Base-by-base conservation (phyloP, 2,888 invertebrate genomes). In the Chelonus formosanus region DNA sequence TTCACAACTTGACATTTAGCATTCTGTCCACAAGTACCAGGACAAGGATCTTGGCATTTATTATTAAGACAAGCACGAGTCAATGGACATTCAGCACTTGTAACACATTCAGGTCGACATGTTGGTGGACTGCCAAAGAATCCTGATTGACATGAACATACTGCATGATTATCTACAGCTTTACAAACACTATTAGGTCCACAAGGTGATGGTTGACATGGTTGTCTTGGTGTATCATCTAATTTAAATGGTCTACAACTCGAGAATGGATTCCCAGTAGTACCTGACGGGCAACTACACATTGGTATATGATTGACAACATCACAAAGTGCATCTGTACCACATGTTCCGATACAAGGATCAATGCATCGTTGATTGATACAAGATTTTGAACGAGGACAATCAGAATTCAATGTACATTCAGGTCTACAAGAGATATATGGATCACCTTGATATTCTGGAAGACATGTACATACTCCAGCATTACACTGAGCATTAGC, bases 41-140 rank as follows among this genome's bases (percentile, higher is more conserved):
- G 87, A 74, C 94, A 95, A 6, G 94, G 94, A 84, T 94, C 90
- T 58, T 88, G 86, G 79, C 94, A 95, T 84, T 91, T 92, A 70
- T 90, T 89, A 73, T 90, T 91, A 48, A 91, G 86, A 78, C 95
- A 95, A 4, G 94, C 91, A 81, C 89, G 90, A 59, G 90, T 90
- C 65, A 88, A 87, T 3, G 90, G 85, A 82, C 95, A 95, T 81
- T 94, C 94, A 3, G 92, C 90, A 71, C 91, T 94, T 72, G 91
- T 90, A 4, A 92, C 90, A 78, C 94, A 94, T 85, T 94, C 93
- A 0, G 93, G 93, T 73, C 92, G 87, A 78, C 94, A 94, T 47
- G 89, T 88, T n/a, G 90, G 90, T 50, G 95, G 94, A 74, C 89
- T 89, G 5, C 95, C 94, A 71, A 90, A 86, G 75, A 90, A 93